Evolutionary conservation across 2,888 invertebrate genomes (phyloP).

Genomic region (Macrostomum cliftonense): DNA sequence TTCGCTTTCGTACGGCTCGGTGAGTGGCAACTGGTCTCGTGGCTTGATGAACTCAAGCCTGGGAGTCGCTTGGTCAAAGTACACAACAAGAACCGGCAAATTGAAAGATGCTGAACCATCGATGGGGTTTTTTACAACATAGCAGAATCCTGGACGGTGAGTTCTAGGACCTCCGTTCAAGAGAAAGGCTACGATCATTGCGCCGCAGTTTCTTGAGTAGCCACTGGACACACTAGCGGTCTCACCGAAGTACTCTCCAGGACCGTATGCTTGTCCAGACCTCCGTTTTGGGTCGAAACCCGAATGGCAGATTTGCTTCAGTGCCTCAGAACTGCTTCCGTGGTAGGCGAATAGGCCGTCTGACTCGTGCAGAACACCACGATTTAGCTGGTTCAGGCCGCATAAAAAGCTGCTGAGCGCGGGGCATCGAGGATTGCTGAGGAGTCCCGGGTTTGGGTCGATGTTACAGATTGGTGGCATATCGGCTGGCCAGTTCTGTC

Average conservation of each 20-base stretch:
- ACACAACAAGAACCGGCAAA: neutral
- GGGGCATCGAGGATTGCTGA: neutral
- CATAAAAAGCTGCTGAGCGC: neutral
- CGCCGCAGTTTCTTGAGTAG: neutral
- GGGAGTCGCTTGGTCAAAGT: neutral
- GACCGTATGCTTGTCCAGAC: neutral
- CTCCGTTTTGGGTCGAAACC: neutral
- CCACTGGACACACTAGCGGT: neutral
- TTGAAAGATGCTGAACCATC: neutral
- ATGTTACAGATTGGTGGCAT: too few relatives aligned
- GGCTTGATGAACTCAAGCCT: too few relatives aligned
- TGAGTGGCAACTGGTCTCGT: neutral
- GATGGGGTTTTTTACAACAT: neutral
- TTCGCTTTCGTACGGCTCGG: neutral
- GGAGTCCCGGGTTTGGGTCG: neutral
- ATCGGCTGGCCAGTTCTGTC: too few relatives aligned
- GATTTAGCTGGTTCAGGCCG: neutral
- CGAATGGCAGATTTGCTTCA: neutral
- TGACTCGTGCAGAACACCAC: neutral
- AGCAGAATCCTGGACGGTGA: neutral
- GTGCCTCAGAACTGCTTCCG: neutral
- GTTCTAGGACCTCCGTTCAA: neutral
- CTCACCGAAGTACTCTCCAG: neutral
- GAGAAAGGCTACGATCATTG: constrained; percentile 1
- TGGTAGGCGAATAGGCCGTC: neutral